phyloP scores from a whole-genome alignment of 2,797 vertebrate genomes.

The Amniataba percoides region DNA sequence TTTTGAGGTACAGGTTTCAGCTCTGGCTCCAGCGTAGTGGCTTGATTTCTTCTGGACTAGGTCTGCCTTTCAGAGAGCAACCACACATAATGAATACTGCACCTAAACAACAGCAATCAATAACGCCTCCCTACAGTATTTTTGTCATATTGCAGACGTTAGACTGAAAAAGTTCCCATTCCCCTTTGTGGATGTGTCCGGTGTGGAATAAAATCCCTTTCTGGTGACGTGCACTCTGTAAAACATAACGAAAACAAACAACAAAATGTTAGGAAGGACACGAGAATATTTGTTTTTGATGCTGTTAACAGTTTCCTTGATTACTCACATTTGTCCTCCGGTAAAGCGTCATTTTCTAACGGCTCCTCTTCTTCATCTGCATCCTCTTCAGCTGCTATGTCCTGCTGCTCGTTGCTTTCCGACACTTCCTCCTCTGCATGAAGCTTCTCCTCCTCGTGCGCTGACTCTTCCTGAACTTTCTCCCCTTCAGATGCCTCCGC shows the following conservation, averaged over 20 bases:
- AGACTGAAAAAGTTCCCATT: conserved; percentile 46
- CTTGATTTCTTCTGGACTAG: conserved; percentile 41
- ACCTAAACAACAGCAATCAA: conserved; percentile 52
- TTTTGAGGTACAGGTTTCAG: conserved; percentile 54
- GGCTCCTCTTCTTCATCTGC: conserved; percentile 45
- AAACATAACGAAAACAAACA: conserved; percentile 38
- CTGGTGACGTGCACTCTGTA: conserved; percentile 59
- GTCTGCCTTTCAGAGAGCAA: conserved; percentile 58
- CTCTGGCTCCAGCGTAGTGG: conserved; percentile 36
- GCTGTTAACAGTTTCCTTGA: not conserved
- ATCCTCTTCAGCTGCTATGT: conserved; percentile 48
- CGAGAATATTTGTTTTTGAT: not conserved
- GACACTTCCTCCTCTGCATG: conserved; percentile 28
- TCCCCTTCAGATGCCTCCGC: conserved; percentile 23
- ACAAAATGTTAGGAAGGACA: not conserved
- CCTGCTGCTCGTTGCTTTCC: conserved; percentile 30
- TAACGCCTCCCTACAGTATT: conserved; percentile 44
- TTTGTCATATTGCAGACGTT: conserved; percentile 45
- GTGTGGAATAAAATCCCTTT: conserved; percentile 40
- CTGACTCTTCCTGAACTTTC: conserved; percentile 1
- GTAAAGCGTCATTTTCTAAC: conserved; percentile 42
- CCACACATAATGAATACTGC: conserved; percentile 34
- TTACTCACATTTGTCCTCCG: conserved; percentile 72
- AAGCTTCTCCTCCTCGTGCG: conserved; percentile 16
- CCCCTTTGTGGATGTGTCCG: conserved; percentile 48